These are phyloP conservation scores for Ambastaia sidthimunki DNA, from an alignment of 2,797 vertebrate species.

Conservation along the genomic window DNA sequence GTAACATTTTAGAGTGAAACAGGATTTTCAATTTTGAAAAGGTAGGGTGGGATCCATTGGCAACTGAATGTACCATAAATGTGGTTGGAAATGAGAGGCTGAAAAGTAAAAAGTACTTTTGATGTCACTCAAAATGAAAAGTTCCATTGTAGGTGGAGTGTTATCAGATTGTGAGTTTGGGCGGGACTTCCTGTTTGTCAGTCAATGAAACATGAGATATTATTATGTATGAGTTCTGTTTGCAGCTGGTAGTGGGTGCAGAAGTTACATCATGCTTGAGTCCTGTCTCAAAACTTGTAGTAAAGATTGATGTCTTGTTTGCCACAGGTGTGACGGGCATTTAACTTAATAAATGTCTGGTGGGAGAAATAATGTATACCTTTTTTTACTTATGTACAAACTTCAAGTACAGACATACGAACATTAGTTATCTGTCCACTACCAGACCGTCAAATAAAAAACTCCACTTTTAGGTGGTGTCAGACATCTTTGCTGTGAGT, in stretches of 20 bases:
- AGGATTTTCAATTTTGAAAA: no score
- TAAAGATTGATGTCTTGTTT: not conserved
- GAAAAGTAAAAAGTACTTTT: no score
- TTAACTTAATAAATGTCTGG: not conserved
- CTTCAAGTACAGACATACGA: not conserved
- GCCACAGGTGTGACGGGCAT: not conserved
- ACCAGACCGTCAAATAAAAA: not conserved
- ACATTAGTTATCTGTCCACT: conserved; percentile 11
- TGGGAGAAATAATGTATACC: conserved; percentile 1
- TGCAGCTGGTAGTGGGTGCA: not conserved
- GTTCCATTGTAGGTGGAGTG: no score
- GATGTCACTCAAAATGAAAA: no score
- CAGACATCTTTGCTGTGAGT: conserved; percentile 3
- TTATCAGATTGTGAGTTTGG: no score
- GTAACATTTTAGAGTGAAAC: no score
- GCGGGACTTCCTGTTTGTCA: no score
- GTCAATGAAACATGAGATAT: no score
- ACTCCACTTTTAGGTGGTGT: not conserved
- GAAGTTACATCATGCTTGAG: not conserved
- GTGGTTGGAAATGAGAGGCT: no score
- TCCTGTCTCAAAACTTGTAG: not conserved
- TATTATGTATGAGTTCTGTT: no score
- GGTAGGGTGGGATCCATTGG: no score
- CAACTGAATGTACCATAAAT: no score
- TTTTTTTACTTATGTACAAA: not conserved